Evolutionary conservation across 2,113 vertebrate species (phyloP).

Genomic region (Campylorhamphus procurvoides): DNA sequence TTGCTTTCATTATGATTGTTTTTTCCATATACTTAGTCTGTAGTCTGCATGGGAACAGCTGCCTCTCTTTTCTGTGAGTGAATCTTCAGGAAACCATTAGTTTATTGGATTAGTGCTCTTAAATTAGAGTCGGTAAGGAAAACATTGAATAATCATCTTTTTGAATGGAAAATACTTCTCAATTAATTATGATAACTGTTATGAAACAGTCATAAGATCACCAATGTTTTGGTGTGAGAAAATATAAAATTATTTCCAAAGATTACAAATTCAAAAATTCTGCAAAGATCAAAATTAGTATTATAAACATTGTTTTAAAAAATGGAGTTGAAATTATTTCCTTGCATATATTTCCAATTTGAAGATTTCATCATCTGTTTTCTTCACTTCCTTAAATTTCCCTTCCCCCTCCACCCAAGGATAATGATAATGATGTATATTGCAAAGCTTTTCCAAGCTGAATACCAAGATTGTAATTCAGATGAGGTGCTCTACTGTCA

Average conservation of each 20-base stretch:
- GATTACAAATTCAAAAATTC: not conserved
- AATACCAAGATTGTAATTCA: constrained; percentile 38
- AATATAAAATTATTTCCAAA: not conserved
- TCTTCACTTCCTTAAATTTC: not conserved
- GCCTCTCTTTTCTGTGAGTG: not conserved
- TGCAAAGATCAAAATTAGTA: not conserved
- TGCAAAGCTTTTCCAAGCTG: not conserved
- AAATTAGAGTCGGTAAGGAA: not conserved
- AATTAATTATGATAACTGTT: not conserved
- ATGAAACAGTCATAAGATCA: not conserved
- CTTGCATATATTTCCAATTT: fast-evolving
- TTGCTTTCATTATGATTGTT: fast-evolving
- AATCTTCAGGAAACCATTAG: not conserved
- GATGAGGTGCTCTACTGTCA: not conserved
- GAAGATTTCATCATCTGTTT: not conserved
- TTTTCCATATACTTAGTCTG: not conserved
- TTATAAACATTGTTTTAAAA: not conserved
- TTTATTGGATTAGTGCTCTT: not conserved
- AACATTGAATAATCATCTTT: not conserved
- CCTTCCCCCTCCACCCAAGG: fast-evolving
- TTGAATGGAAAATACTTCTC: not conserved
- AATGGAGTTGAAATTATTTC: not conserved
- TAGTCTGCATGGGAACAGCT: not conserved
- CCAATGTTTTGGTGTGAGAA: not conserved
- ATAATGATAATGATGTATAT: not conserved